Evolutionary conservation across 1,140 invertebrate species (phyloP).

Genomic region (Periplaneta americana): DNA sequence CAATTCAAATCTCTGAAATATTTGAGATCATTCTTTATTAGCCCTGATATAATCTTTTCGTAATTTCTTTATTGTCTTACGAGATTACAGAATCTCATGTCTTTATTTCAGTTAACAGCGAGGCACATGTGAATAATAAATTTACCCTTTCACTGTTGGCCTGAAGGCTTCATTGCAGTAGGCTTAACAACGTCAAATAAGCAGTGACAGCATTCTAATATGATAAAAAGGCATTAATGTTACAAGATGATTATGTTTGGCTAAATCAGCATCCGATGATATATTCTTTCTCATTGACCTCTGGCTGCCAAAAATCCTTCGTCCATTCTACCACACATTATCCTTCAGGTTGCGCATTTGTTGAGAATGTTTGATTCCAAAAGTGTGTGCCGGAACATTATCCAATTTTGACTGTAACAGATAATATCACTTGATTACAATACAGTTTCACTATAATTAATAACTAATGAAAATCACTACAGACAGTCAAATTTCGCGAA

Average conservation of each 20-base stretch:
- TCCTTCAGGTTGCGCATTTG: slow-evolving; percentile 62
- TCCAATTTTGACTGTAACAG: slow-evolving; percentile 46
- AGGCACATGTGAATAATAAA: neutral
- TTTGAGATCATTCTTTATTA: too few species aligned
- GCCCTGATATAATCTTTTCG: too few species aligned
- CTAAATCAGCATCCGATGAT: neutral
- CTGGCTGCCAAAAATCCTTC: neutral
- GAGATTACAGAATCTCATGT: neutral
- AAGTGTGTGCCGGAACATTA: slow-evolving; percentile 60
- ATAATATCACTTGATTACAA: slow-evolving; percentile 8
- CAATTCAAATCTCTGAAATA: too few species aligned
- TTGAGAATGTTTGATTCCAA: slow-evolving; percentile 84
- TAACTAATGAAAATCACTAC: too few species aligned
- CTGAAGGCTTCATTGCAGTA: too few species aligned
- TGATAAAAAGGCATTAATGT: neutral
- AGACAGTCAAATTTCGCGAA: too few species aligned
- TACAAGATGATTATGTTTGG: neutral
- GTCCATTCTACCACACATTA: slow-evolving; percentile 28
- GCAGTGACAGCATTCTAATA: too few species aligned
- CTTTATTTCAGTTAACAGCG: neutral
- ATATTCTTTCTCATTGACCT: neutral
- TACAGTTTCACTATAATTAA: too few species aligned
- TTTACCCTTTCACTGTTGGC: neutral
- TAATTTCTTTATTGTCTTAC: neutral
- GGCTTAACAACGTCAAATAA: too few species aligned